Percentiles rank a stretch among this genome's conserved stretches.
These are phyloP conservation scores for Alcis repandata DNA, from an alignment of 2,888 invertebrate species.

Conservation along the genomic window DNA sequence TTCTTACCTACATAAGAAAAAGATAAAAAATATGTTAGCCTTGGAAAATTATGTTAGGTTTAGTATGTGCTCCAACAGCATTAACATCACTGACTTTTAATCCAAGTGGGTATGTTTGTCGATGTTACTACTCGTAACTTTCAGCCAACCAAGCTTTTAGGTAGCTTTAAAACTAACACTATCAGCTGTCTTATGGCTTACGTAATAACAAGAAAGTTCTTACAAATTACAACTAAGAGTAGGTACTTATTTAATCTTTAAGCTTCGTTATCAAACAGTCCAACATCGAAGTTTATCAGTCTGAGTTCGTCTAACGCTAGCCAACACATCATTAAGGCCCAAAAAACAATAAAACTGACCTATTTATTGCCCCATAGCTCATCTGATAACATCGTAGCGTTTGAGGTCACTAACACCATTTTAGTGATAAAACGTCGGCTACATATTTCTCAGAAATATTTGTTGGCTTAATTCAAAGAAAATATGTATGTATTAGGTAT, in stretches of 20 bases:
- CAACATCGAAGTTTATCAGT: constrained; percentile 17
- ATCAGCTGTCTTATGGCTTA: no score
- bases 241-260: not conserved
- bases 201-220: not conserved
- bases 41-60: no score
- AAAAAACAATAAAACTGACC: constrained; percentile 77
- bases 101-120: no score
- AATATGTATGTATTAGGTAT: not conserved
- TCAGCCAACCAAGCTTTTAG: no score
- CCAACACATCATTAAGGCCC: constrained; percentile 66
- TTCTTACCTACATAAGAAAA: no score
- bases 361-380: constrained; percentile 75
- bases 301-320: constrained; percentile 35
- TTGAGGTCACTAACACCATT: constrained; percentile 76
- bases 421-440: constrained; percentile 53
- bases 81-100: no score
- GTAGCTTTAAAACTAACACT: no score
- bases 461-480: constrained; percentile 9
- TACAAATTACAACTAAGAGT: not conserved
- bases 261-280: not conserved
- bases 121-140: no score
- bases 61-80: no score
- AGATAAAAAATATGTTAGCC: no score
- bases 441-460: constrained; percentile 34
- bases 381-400: constrained; percentile 73